Evolutionary conservation across 2,113 vertebrate species (phyloP).

Genomic region (Hemibagrus wyckioides): DNA sequence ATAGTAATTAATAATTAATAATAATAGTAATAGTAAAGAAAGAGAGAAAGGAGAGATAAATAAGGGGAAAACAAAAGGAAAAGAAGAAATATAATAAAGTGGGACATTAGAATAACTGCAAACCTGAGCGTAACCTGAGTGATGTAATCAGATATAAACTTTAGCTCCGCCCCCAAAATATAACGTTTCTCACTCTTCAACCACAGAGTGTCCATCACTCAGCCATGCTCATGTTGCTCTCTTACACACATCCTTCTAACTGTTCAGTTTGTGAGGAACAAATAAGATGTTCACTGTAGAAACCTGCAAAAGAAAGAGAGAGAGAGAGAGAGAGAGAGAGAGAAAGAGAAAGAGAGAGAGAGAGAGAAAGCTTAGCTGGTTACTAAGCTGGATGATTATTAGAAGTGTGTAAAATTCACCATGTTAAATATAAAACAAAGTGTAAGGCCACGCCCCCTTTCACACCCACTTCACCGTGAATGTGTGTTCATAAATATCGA

Average conservation of each 20-base stretch:
- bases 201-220: not conserved
- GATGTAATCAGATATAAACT: not conserved
- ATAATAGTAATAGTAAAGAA: not conserved
- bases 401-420: not conserved
- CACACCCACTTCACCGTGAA: too few species aligned
- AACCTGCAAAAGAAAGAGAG: not conserved
- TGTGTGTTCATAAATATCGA: not conserved
- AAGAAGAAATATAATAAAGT: not conserved
- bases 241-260: not conserved
- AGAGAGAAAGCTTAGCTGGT: too few species aligned
- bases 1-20: too few species aligned
- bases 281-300: not conserved
- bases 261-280: not conserved
- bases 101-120: too few species aligned
- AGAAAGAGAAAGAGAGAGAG: too few species aligned
- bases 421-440: not conserved
- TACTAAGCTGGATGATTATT: not conserved
- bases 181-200: not conserved
- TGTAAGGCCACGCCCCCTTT: not conserved
- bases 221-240: too few species aligned
- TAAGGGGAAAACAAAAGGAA: not conserved
- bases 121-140: not conserved
- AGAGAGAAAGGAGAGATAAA: not conserved
- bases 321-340: too few species aligned
- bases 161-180: not conserved